phyloP scores from a whole-genome alignment of 2,113 vertebrate genomes.

The Scalopus aquaticus region DNA sequence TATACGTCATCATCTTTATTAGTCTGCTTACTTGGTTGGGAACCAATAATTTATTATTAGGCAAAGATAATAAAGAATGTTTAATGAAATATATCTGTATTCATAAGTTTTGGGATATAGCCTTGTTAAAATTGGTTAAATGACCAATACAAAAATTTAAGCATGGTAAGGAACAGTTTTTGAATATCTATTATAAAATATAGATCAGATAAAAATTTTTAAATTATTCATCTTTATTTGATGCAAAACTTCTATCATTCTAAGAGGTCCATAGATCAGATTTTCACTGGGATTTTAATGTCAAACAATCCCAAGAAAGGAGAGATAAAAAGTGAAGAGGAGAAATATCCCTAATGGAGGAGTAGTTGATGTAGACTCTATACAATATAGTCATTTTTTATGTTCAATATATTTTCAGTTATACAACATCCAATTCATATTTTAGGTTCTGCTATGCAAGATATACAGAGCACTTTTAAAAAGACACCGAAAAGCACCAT shows the following conservation, averaged over 20 bases:
- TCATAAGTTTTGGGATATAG: not conserved
- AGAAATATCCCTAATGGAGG: not conserved
- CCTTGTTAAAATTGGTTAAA: not conserved
- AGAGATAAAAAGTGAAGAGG: not conserved
- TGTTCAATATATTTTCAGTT: conserved; percentile 25
- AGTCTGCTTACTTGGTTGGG: conserved; percentile 21
- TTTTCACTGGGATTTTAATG: not conserved
- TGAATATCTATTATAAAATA: not conserved
- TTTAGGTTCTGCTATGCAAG: conserved; percentile 52
- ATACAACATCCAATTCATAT: conserved; percentile 29
- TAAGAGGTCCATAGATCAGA: not conserved
- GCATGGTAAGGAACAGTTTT: not conserved
- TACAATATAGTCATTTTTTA: not conserved
- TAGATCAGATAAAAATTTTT: not conserved
- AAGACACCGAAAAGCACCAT: conserved; percentile 68
- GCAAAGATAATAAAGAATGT: not conserved
- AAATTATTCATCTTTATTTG: not conserved
- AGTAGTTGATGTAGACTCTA: not conserved
- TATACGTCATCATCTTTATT: conserved; percentile 35
- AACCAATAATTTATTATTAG: not conserved
- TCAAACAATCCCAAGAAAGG: not conserved
- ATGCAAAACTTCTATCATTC: not conserved
- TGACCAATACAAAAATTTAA: not conserved
- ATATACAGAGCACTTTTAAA: conserved; percentile 52
- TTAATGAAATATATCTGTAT: not conserved